These are phyloP conservation scores for Vandiemenella viatica DNA, from an alignment of 2,888 invertebrate species.

Conservation along the genomic window DNA sequence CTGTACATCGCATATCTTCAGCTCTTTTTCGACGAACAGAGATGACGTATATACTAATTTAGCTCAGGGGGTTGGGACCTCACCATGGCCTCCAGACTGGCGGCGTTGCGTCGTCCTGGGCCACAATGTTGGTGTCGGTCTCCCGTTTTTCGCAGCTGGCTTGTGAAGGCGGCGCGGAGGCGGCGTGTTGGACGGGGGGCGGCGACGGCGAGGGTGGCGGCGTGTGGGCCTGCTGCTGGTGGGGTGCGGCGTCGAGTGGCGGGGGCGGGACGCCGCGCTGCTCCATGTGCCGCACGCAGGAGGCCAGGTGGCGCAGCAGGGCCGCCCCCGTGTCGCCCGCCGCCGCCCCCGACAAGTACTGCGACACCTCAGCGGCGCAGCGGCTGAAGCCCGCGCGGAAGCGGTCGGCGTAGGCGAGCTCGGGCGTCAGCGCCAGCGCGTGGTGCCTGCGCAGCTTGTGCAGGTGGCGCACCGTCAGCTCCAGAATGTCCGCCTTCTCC, in stretches of 20 bases:
- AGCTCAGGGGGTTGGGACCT: too few relatives aligned
- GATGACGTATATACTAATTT: too few relatives aligned
- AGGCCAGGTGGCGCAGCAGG: conserved; percentile 35
- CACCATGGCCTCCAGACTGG: conserved; percentile 15
- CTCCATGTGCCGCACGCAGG: conserved; percentile 27
- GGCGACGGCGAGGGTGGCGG: conserved; percentile 10
- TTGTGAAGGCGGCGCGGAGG: too few relatives aligned
- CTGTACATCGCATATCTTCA: too few relatives aligned
- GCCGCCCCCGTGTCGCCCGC: conserved; percentile 37
- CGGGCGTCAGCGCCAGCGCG: conserved; percentile 30
- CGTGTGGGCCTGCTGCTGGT: too few relatives aligned
- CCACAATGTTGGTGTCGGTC: conserved; percentile 3
- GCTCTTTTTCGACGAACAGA: too few relatives aligned
- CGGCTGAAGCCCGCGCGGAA: conserved; percentile 42
- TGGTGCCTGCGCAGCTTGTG: conserved; percentile 52
- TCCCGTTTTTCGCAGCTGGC: too few relatives aligned
- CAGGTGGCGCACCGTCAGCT: conserved; percentile 69
- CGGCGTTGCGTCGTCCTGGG: neutral
- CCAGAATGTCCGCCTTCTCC: conserved; percentile 79
- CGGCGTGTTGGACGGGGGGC: too few relatives aligned
- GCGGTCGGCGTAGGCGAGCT: conserved; percentile 38
- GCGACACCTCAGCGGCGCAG: conserved; percentile 42
- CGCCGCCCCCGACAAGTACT: conserved; percentile 34
- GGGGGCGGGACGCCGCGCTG: too few relatives aligned
- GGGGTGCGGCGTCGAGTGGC: too few relatives aligned